phyloP scores from a whole-genome alignment of 2,113 vertebrate species.

The Bucco capensis region DNA sequence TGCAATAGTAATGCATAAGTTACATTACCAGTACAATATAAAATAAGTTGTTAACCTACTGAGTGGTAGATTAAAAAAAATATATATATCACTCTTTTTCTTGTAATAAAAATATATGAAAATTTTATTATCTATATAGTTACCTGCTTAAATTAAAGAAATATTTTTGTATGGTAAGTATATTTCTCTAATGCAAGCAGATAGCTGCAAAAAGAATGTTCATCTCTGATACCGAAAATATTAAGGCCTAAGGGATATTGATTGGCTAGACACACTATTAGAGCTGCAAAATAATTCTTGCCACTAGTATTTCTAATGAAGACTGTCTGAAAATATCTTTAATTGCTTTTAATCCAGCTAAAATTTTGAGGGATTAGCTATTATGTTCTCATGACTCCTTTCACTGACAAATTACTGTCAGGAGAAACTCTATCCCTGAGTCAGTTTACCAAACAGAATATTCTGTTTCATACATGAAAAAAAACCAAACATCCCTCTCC shows the following conservation, averaged over 20 bases:
- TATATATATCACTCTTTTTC: neutral
- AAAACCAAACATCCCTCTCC: neutral
- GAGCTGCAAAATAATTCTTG: conserved; percentile 19
- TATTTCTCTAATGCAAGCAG: neutral
- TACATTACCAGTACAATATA: neutral
- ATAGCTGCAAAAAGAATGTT: neutral
- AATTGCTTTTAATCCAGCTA: conserved; percentile 3
- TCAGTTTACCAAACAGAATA: neutral
- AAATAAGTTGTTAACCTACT: neutral
- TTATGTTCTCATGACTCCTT: conserved; percentile 26
- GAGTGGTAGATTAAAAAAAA: neutral
- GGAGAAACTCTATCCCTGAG: neutral
- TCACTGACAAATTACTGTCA: conserved; percentile 14
- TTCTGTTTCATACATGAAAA: neutral
- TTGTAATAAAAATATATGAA: neutral
- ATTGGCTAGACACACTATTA: conserved; percentile 9
- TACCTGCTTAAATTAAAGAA: neutral
- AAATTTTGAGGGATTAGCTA: conserved; percentile 50
- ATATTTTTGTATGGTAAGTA: neutral
- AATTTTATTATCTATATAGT: neutral
- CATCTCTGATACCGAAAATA: conserved; percentile 25
- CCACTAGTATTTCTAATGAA: conserved; percentile 43
- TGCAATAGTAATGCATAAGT: neutral
- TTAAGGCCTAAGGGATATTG: conserved; percentile 32
- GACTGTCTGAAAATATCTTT: conserved; percentile 32